Evolutionary conservation across 2,797 vertebrate species (phyloP), one percentile per base, ranked within the genome.

Genomic region (Nasua narica): DNA sequence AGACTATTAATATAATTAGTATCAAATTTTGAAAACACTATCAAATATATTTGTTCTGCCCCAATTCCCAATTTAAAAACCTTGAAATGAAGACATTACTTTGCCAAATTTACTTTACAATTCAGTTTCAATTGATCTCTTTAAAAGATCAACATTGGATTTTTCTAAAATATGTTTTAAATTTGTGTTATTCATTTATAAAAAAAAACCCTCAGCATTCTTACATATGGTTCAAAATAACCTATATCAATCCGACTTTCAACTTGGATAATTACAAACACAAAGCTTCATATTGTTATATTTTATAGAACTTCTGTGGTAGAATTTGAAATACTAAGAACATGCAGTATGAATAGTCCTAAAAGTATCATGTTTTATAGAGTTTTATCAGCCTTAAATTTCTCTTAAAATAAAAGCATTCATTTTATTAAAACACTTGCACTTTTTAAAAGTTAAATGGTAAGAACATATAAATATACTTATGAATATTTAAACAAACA

Each of bases 191-290:
- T n/a, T 84, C 65, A n/a, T 69, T 46, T 74, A 74, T 77, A 3
- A 15, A 52, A 87, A 89, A 43, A 27, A 60, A 74, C 0, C 85
- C n/a, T 11, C 43, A 58, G 43, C 81, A 90, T 62, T 23, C 7
- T 69, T 65, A 74, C 12, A 40, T 81, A 32, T 72, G 48, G 16
- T 85, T 58, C 84, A 78, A 74, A 98, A 88, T 96, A 95, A 60
- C 9, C 32, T n/a, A 77, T 18, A 69, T 58, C 48, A 92, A 87
- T 97, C 70, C 60, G 48, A 88, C 87, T 96, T 69, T 91, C 91
- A 97, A 90, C 50, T 81, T 95, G 95, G 98, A 94, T 97, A 87
- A 85, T 35, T 86, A 48, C 70, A 96, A 93, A 50, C 46, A 76
- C 29, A 90, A 74, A 95, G 78, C 14, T 72, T 50, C 79, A 83